Conservation (phyloP, 2,113 vertebrate genomes). For the Peromyscus maniculatus region DNA sequence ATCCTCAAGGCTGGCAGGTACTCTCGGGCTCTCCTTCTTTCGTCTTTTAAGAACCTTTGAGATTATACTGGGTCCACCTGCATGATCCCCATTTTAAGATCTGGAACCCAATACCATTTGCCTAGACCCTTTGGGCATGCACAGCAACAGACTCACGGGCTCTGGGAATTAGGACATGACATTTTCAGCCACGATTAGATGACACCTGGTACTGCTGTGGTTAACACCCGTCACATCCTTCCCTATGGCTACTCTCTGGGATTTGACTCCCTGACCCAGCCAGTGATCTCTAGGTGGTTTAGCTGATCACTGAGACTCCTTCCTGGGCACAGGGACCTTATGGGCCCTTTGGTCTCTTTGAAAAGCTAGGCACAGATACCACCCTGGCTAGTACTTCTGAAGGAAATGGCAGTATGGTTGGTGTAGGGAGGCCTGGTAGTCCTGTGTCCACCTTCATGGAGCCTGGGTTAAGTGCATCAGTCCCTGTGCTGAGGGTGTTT, state of each 20-base stretch:
- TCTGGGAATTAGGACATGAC: background rate
- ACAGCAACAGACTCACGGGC: background rate
- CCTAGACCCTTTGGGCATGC: background rate
- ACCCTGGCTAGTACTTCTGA: background rate
- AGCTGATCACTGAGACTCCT: background rate
- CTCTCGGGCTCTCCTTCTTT: background rate
- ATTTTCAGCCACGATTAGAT: background rate
- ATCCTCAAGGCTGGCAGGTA: background rate
- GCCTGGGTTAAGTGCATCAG: background rate
- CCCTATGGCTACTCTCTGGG: background rate
- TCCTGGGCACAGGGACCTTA: background rate
- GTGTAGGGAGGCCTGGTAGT: background rate
- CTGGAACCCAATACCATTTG: background rate
- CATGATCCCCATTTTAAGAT: background rate
- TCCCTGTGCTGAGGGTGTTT: too few relatives aligned
- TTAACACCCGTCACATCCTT: background rate
- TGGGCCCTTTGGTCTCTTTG: background rate
- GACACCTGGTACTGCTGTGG: rapidly evolving
- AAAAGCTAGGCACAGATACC: background rate
- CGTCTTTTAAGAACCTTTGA: background rate
- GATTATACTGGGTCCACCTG: background rate
- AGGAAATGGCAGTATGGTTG: background rate
- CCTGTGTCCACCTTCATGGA: background rate
- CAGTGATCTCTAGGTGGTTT: background rate
- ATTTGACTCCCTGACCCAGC: background rate